Evolutionary conservation across 2,888 invertebrate genomes (phyloP), one percentile per base, ranked within the genome.

Genomic region (Scaptomyza caliginosa): DNA sequence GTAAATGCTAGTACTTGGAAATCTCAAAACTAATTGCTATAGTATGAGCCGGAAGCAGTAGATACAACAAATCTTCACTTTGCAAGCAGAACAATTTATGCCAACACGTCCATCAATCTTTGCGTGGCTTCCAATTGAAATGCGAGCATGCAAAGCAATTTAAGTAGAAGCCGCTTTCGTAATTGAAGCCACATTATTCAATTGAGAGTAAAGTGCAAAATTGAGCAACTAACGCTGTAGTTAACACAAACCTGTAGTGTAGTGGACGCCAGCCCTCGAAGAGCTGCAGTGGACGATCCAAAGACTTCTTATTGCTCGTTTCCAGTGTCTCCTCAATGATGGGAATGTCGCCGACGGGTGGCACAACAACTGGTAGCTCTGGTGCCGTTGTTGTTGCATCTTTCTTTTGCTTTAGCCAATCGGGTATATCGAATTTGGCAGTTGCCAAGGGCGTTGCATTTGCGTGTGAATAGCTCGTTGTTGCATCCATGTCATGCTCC

Each of bases 201-300:
- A 82, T 74, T 67, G 59, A 21, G 19, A 34, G 7, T 71, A 34
- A 74, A 79, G 83, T 77, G 74, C 42, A 36, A 67, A 70, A 52
- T 59, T 59, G 48, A 17, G 36, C 21, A 16, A 16, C 21, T 34
- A 32, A 19, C 48, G 17, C 17, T 43, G 11, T 26, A 10, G 17
- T n/a, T 59, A 38, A 60, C 16, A 88, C 91, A 89, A 85, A 91
- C 91, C 81, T 89, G 74, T 92, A 92, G 59, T 89, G 80, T 8
- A 86, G 71, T 32, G 91, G 91, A 38, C 77, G 87, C 91, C 91
- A 92, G 55, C 91, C 91, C 48, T 92, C 91, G 52, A 82, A 88
- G 2, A 91, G 77, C 39, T 89, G 86, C 4, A 91, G 69, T 19
- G 86, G 81, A 8, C 88, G 90, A 63, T 90, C 87, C 51, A 70